Conservation (phyloP, 1,140 invertebrate species). For the Charaxes varanes region DNA sequence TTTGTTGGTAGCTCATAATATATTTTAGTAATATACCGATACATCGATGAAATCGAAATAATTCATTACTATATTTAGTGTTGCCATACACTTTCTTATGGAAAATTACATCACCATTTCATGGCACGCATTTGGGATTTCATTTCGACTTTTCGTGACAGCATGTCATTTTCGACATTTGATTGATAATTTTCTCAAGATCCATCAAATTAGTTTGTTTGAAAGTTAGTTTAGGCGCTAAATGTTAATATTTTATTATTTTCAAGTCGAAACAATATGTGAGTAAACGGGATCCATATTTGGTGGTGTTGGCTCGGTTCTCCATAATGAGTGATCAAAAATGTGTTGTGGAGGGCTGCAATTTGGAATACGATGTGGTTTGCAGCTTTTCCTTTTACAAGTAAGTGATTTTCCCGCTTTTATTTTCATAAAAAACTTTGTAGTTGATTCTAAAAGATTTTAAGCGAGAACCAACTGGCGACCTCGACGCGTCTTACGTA, state of each 20-base stretch:
- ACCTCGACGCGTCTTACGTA: slow-evolving; percentile 24
- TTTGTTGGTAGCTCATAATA: no score
- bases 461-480: slow-evolving; percentile 1
- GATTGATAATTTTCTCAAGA: slow-evolving; percentile 72
- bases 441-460: not conserved
- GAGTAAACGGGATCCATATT: slow-evolving; percentile 46
- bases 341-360: slow-evolving; percentile 66
- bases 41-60: slow-evolving; percentile 3
- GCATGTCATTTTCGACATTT: slow-evolving; percentile 73
- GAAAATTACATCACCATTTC: slow-evolving; percentile 69
- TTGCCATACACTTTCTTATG: slow-evolving; percentile 38
- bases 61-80: slow-evolving; percentile 26
- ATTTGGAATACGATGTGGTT: slow-evolving; percentile 66
- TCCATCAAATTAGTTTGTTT: slow-evolving; percentile 73
- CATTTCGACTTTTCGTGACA: slow-evolving; percentile 73
- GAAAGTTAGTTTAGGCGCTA: slow-evolving; percentile 71
- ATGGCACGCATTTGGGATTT: slow-evolving; percentile 68
- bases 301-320: slow-evolving; percentile 34
- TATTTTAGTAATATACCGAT: no score
- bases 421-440: slow-evolving; percentile 5
- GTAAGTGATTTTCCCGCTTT: slow-evolving; percentile 49
- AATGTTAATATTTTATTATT: slow-evolving; percentile 56
- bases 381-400: slow-evolving; percentile 72
- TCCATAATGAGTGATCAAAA: slow-evolving; percentile 57
- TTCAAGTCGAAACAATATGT: slow-evolving; percentile 48